Base-by-base conservation (phyloP, 2,888 invertebrate species). In the Spialia ferax region DNA sequence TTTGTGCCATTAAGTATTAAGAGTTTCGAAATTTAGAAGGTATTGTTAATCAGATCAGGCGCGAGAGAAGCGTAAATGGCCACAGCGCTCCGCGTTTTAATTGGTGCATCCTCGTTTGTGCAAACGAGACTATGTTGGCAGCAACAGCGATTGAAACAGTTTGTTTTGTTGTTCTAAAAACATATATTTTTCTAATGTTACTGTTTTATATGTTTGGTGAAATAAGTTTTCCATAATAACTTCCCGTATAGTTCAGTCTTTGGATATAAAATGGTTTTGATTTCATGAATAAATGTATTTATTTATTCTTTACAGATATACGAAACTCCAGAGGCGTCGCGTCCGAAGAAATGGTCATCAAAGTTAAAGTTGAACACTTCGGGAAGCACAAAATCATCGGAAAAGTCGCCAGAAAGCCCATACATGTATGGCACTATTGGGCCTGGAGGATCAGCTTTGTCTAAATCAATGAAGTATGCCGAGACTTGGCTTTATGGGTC, bases 401-500 rank as follows among this genome's bases (percentile, higher is more conserved):
- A 93, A 68, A 93, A 88, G 72, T 92, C 92, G 74, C 91, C 93
- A 69, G 92, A 92, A 70, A 91, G 89, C 71, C 89, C 92, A 69
- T 91, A 89, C 70, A 86, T 93, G 88, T 94, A 93, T 78, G 94
- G 94, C 54, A 93, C 93, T 26, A 88, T 93, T 73, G 95, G 95
- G 74, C 95, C 96, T 74, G 95, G 95, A 64, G 95, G 96, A 71
- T 96, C 96, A 78, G 95, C 96, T n/a, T 86, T 97, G 63, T 96
- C 97, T 69, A 96, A 97, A 85, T 97, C 97, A 80, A 97, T 97
- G 97, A 96, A 96, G 85, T 97, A 97, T 89, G 96, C 97, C 42
- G 97, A 97, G 81, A 96, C 97, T 65, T 97, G 97, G 97, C 94
- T 97, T 15, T 97, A 97, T 82, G 97, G 97, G 77, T 97, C 97